These are phyloP conservation scores for Sapajus apella DNA, from an alignment of 2,113 vertebrate species.

Conservation along the genomic window DNA sequence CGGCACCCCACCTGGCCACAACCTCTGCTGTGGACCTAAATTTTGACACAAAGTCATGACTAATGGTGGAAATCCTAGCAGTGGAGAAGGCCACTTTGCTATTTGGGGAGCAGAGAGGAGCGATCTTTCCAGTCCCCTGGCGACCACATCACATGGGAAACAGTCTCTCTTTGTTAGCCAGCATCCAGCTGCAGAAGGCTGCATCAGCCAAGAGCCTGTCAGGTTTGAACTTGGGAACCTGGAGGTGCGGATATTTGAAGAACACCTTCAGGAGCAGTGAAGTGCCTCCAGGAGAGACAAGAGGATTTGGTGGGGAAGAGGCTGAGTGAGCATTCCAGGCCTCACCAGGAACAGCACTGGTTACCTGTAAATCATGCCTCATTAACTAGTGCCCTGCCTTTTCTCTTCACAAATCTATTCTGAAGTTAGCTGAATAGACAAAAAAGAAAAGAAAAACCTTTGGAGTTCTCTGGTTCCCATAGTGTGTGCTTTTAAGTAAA, in stretches of 20 bases:
- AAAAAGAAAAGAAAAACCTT: not conserved
- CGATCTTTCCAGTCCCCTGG: accelerated
- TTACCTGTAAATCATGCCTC: not conserved
- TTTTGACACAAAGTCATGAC: not conserved
- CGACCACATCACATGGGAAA: not conserved
- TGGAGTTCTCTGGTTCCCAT: not conserved
- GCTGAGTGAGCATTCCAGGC: accelerated
- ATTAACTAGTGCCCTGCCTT: not conserved
- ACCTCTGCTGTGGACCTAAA: not conserved
- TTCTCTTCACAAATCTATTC: slow-evolving; percentile 43
- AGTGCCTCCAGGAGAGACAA: not conserved
- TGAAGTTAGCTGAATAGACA: slow-evolving; percentile 17
- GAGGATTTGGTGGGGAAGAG: not conserved
- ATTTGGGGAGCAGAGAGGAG: not conserved
- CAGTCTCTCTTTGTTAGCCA: not conserved
- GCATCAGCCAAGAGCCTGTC: not conserved
- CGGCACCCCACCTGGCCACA: not conserved
- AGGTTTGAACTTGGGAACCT: not conserved
- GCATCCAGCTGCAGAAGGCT: not conserved
- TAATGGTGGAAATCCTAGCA: not conserved
- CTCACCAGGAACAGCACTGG: not conserved
- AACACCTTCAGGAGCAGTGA: not conserved
- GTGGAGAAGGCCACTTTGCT: not conserved
- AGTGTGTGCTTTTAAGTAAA: not conserved
- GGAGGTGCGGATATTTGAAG: not conserved